Conservation (phyloP, 2,797 vertebrate genomes). For the Danio aesculapii region DNA sequence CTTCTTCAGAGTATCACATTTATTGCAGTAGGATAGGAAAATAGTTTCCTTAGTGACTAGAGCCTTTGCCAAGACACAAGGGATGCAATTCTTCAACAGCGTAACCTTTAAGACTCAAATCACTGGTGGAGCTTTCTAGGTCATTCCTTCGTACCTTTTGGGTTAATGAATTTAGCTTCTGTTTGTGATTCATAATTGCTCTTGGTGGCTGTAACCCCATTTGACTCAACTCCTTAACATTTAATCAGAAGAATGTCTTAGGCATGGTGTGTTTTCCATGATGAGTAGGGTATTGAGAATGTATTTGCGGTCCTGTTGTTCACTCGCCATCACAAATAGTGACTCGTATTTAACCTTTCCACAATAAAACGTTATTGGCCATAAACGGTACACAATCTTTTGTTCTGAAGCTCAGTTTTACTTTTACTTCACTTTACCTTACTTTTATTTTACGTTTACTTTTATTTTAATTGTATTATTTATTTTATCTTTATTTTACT, state of each 20-base stretch:
- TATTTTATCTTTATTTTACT: no score
- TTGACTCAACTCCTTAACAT: slow-evolving; percentile 16
- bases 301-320: slow-evolving; percentile 34
- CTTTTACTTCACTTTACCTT: not conserved
- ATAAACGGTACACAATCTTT: not conserved
- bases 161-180: slow-evolving; percentile 5
- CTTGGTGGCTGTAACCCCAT: not conserved
- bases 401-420: not conserved
- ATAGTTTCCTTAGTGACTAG: slow-evolving; percentile 14
- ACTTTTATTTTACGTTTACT: no score
- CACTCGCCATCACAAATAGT: slow-evolving; percentile 37
- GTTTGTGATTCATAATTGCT: slow-evolving; percentile 28
- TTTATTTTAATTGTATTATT: no score
- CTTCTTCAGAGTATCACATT: slow-evolving; percentile 3
- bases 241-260: slow-evolving; percentile 13
- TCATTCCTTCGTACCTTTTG: not conserved
- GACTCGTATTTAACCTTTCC: slow-evolving; percentile 68
- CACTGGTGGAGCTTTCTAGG: slow-evolving; percentile 2
- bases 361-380: not conserved
- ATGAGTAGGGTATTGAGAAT: slow-evolving; percentile 27
- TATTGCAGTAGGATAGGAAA: slow-evolving; percentile 3
- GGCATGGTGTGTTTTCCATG: not conserved
- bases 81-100: not conserved
- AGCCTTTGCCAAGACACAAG: slow-evolving; percentile 6
- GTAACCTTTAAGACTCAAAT: slow-evolving; percentile 18